Conservation (phyloP, 1,140 invertebrate species). For the Zeugodacus cucurbitae region DNA sequence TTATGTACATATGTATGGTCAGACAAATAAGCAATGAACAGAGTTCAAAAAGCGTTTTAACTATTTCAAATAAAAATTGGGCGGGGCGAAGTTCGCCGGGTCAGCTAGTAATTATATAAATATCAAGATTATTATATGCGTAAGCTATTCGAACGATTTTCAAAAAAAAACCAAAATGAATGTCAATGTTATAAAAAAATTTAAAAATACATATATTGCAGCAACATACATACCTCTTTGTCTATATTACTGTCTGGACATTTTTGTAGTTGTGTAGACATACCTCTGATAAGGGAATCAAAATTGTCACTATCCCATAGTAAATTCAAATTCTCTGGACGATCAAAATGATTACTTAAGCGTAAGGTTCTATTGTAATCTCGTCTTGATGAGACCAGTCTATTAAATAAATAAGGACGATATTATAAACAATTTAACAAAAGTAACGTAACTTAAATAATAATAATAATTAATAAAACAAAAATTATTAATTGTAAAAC, state of each 20-base stretch:
- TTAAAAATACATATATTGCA: not conserved
- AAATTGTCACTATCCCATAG: slow-evolving; percentile 72
- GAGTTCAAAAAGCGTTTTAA: no score
- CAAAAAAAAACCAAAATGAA: no score
- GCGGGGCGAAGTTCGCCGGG: no score
- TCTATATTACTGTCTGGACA: slow-evolving; percentile 77
- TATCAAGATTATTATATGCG: no score
- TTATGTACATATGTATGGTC: no score
- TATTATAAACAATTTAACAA: not conserved
- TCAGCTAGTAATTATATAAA: no score
- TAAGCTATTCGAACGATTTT: no score
- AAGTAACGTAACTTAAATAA: not conserved
- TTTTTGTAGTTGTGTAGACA: slow-evolving; percentile 76
- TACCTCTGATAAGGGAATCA: slow-evolving; percentile 76
- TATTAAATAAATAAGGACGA: slow-evolving; percentile 60
- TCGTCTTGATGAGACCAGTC: slow-evolving; percentile 74
- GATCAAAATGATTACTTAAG: slow-evolving; percentile 80
- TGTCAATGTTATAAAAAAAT: no score
- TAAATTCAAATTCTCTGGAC: slow-evolving; percentile 67
- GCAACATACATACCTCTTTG: slow-evolving; percentile 67
- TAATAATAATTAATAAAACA: not conserved
- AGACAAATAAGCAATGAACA: no score
- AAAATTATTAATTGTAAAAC: slow-evolving; percentile 47
- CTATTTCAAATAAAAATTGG: no score
- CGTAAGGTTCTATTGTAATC: slow-evolving; percentile 71